Percentiles rank a stretch among this genome's conserved stretches.
These are phyloP conservation scores for Aurelia aurita complex sp. Pacific DNA, from an alignment of 30 jellyfish, hydroid and myxozoan species.

Conservation along the genomic window DNA sequence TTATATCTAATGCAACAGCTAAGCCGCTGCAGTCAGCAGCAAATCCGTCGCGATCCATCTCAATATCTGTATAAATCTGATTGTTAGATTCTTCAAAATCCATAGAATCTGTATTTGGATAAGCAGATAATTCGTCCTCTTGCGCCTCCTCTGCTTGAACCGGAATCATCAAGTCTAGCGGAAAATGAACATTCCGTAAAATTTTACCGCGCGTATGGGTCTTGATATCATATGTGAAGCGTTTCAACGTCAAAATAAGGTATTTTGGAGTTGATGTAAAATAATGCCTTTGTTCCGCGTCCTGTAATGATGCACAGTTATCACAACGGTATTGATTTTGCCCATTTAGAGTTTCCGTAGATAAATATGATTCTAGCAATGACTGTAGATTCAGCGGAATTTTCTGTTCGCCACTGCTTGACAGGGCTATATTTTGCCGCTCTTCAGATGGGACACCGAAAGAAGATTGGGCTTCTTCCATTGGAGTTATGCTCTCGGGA, in stretches of 20 bases:
- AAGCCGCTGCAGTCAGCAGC: no score
- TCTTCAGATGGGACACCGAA: not conserved
- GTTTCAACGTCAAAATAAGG: constrained; percentile 74
- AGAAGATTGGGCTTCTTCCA: constrained; percentile 13
- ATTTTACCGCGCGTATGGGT: constrained; percentile 74
- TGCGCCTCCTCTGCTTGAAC: not conserved
- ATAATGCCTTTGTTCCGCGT: constrained; percentile 64
- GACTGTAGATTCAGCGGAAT: constrained; percentile 27
- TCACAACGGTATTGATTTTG: constrained; percentile 82
- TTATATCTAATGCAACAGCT: not conserved
- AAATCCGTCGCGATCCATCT: not conserved
- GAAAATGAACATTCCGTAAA: constrained; percentile 56
- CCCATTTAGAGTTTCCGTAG: constrained; percentile 62
- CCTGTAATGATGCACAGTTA: constrained; percentile 83
- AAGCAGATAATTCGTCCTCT: constrained; percentile 1
- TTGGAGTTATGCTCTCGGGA: constrained; percentile 2
- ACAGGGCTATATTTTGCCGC: not conserved
- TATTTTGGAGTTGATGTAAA: constrained; percentile 69
- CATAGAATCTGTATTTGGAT: not conserved
- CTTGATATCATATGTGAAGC: constrained; percentile 76
- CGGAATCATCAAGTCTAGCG: constrained; percentile 39
- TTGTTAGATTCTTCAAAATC: not conserved
- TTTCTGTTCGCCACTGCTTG: not conserved
- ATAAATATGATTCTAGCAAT: constrained; percentile 50
- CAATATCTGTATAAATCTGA: not conserved